Evolutionary conservation across 2,113 vertebrate species (phyloP), one percentile per base, ranked within the genome.

Genomic region (Sakesphorus luctuosus): DNA sequence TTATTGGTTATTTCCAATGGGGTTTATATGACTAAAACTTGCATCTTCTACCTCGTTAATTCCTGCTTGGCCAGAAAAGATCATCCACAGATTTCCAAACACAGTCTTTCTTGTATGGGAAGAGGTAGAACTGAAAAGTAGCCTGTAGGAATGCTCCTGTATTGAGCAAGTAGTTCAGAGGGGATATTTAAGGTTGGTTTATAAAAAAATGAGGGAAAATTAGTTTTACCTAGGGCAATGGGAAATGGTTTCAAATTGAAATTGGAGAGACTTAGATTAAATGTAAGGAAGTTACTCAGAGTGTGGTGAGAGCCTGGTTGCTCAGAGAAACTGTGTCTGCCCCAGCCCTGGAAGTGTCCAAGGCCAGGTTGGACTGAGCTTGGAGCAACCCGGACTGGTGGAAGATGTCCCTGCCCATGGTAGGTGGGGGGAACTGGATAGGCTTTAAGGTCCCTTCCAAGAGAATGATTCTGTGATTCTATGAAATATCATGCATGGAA

Each of bases 221-320:
- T 15, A n/a, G 6, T 35, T 67, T 47, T 47, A 20, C 16, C 3
- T 40, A 21, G 29, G 6, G 47, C 4, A 40, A 38, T 16, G 7
- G 7, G 6, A 55, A 53, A 75, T 31, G 2, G 4, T 25, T 68
- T 68, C 35, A 21, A 68, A 53, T 13, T 3, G 17, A 53, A 59
- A 53, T 6, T 59, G 8, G 23, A 67, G 15, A 46, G 3, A 29
- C 38, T 38, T 25, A 33, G 28, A 38, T 61, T 20, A 75, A 6
- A 20, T 11, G 13, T 18, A 46, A 61, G 21, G 15, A 89, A 38
- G 18, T 9, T 16, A 7, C 56, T 65, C 11, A 26, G 15, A 67
- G 4, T 1, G 11, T 25, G 9, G 0, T 7, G 6, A 0, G 9
- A 1, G 10, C 23, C 16, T 46, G 46, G 10, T 0, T 31, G 1